Evolutionary conservation across 2,113 vertebrate genomes (phyloP), one percentile per base, ranked within the genome.

Genomic region (Sceloporus tristichus): DNA sequence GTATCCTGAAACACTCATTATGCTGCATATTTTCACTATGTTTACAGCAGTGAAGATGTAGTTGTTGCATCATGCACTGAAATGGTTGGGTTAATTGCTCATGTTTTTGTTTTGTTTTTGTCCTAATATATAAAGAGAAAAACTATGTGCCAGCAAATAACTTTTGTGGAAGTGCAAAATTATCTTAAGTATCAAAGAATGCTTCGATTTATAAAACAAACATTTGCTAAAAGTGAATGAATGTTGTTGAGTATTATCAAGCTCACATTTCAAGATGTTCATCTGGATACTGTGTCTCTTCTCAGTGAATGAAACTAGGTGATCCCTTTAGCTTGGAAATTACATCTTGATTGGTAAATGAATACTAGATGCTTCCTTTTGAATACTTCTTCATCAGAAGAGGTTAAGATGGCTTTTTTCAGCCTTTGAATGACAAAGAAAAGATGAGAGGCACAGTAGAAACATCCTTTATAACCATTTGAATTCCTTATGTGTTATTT

Each of bases 41-140:
- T 1, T 34, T 86, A 9, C 91, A 10, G 85, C 88, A 89, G 80
- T 3, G 40, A 85, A 68, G 83, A 80, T 62, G 48, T 9, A 40
- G 87, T 87, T 78, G 53, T 34, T 34, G 34, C 34, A 34, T 75
- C 81, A 10, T 29, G 1, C 53, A 27, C 14, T 19, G n/a, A 59
- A 16, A 10, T 80, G 2, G 8, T 13, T 25, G 68, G 42, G n/a
- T 53, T n/a, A 54, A 38, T 56, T 27, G 13, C 23, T 73, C 42
- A 4, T 19, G 13, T 29, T 19, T 42, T 4, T 19, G 13, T 29
- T 19, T 42, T 4, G 48, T 19, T 21, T 21, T n/a, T 53, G 14
- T 71, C 56, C 62, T 54, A 56, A 79, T 75, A 6, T 74, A 38
- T 85, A 23, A 54, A 71, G 48, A n/a, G 48, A 40, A 54, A 53